Percentiles rank a stretch among this genome's conserved stretches.
Conservation (phyloP, 2,113 vertebrate species). For the Corythaeola cristata region DNA sequence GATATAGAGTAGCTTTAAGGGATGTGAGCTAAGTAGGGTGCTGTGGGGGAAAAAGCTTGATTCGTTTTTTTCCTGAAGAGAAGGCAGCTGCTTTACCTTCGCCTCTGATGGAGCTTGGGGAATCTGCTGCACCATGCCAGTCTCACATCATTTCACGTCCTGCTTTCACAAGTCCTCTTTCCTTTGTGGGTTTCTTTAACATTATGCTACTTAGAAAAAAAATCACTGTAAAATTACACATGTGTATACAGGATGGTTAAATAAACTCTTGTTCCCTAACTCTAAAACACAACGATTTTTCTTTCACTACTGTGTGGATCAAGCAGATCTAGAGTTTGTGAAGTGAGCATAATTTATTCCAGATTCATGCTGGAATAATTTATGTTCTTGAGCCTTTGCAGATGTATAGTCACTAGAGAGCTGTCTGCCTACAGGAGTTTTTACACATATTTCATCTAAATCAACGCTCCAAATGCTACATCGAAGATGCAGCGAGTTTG, state of each 20-base stretch:
- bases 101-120: not conserved
- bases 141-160: not conserved
- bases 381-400: conserved; percentile 32
- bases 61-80: not conserved
- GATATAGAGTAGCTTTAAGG: not conserved
- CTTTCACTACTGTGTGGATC: not conserved
- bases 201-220: not conserved
- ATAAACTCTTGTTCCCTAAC: not conserved
- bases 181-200: not conserved
- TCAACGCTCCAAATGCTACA: conserved; percentile 51
- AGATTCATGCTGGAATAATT: conserved; percentile 48
- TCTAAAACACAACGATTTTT: not conserved
- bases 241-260: not conserved
- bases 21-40: not conserved
- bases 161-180: not conserved
- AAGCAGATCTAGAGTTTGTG: conserved; percentile 11
- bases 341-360: conserved; percentile 21
- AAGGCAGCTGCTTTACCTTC: not conserved
- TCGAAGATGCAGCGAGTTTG: conserved; percentile 45
- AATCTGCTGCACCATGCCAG: not conserved
- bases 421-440: conserved; percentile 58
- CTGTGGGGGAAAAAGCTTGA: not conserved
- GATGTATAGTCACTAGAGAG: conserved; percentile 58
- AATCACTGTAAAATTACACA: not conserved
- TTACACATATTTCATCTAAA: conserved; percentile 70